phyloP scores from a whole-genome alignment of 2,113 vertebrate species.

The Mobula birostris region DNA sequence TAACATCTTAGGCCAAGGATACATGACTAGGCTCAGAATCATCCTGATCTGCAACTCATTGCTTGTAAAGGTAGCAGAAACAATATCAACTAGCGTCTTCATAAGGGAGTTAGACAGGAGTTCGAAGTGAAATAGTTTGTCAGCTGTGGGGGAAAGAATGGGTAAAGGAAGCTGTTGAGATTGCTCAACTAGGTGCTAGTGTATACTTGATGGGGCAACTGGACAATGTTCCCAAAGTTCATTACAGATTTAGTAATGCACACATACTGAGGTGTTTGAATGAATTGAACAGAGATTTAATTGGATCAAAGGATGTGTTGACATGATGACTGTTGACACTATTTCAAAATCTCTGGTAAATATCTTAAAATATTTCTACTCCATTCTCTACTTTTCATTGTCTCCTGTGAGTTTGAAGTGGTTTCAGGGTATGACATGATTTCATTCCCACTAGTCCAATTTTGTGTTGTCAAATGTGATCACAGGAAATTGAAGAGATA shows the following conservation, averaged over 20 bases:
- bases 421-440: neutral
- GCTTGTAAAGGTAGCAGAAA: too few relatives aligned
- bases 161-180: too few relatives aligned
- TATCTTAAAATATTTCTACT: neutral
- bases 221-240: neutral
- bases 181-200: too few relatives aligned
- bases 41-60: too few relatives aligned
- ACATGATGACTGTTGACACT: neutral
- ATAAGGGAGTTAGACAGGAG: too few relatives aligned
- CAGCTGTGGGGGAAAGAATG: too few relatives aligned
- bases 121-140: too few relatives aligned
- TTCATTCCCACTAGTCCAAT: neutral
- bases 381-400: neutral
- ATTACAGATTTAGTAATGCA: neutral
- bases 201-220: too few relatives aligned
- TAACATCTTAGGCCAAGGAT: too few relatives aligned
- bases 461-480: conserved; percentile 3
- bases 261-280: neutral
- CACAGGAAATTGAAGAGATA: neutral
- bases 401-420: neutral
- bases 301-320: neutral
- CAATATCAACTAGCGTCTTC: too few relatives aligned
- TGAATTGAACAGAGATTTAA: neutral
- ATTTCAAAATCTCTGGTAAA: neutral
- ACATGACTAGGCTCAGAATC: too few relatives aligned